These are phyloP conservation scores for Patagioenas fasciata DNA, from an alignment of 2,113 vertebrate species.

Conservation along the genomic window DNA sequence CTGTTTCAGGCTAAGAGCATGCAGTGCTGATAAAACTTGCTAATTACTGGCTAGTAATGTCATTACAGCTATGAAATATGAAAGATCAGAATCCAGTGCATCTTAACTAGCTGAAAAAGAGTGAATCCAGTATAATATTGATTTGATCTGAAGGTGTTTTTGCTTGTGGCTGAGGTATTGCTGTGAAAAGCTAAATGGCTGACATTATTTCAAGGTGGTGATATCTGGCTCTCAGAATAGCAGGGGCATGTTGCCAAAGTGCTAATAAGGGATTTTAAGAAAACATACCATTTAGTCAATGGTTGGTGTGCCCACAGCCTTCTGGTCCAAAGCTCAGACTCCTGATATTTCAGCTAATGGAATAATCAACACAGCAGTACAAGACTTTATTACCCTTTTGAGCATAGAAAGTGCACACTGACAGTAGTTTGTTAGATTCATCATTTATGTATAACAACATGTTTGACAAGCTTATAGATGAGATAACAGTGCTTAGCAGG, in stretches of 20 bases:
- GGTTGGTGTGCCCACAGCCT: background rate
- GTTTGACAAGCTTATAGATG: too few relatives aligned
- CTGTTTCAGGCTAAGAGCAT: too few relatives aligned
- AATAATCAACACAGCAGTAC: background rate
- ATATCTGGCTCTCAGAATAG: background rate
- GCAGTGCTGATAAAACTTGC: too few relatives aligned
- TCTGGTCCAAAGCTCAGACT: background rate
- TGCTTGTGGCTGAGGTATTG: background rate
- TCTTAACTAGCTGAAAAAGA: background rate
- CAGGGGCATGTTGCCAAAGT: background rate
- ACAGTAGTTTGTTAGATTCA: background rate
- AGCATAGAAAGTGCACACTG: background rate
- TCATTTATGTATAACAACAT: too few relatives aligned
- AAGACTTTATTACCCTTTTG: background rate
- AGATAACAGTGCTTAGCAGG: too few relatives aligned
- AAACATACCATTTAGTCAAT: background rate
- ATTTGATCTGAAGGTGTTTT: background rate
- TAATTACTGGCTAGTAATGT: background rate
- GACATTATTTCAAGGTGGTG: background rate
- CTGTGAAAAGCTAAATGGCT: background rate
- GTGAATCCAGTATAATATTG: background rate
- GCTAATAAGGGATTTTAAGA: background rate
- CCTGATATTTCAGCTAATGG: background rate
- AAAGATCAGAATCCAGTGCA: background rate
- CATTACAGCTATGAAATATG: background rate